Percentiles rank a stretch among this genome's conserved stretches.
phyloP scores from a whole-genome alignment of 2,797 vertebrate genomes.

The Smutsia temminckii region DNA sequence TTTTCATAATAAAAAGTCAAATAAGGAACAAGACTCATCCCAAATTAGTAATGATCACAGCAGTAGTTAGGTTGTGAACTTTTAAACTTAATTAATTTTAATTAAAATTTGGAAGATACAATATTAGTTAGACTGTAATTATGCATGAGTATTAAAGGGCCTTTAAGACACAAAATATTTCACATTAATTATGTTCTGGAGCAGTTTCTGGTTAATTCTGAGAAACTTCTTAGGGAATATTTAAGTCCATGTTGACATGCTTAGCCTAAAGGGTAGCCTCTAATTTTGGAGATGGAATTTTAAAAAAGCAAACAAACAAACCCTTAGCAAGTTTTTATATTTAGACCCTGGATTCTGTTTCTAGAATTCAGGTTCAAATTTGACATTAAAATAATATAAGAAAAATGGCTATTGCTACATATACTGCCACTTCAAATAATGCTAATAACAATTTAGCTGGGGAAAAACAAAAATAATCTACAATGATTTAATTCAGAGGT shows the following conservation, averaged over 20 bases:
- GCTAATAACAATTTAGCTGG: not conserved
- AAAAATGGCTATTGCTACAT: not conserved
- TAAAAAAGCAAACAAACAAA: conserved; percentile 21
- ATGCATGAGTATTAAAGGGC: not conserved
- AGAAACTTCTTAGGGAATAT: not conserved
- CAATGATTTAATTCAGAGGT: not conserved
- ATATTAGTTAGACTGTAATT: not conserved
- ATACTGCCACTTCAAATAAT: not conserved
- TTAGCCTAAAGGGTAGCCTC: not conserved
- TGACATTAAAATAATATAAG: not conserved
- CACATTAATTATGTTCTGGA: not conserved
- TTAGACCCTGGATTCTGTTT: not conserved
- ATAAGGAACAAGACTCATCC: not conserved
- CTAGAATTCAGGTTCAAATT: conserved; percentile 16
- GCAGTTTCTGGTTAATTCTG: not conserved
- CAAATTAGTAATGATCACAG: conserved; percentile 40
- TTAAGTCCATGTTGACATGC: not conserved
- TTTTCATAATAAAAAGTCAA: conserved; percentile 25
- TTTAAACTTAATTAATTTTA: conserved; percentile 60
- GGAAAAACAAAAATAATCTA: not conserved
- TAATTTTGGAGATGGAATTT: conserved; percentile 10
- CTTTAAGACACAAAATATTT: conserved; percentile 22
- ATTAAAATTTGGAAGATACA: conserved; percentile 58
- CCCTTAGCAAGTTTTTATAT: not conserved
- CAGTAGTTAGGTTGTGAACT: conserved; percentile 29